phyloP scores from a whole-genome alignment of 1,140 invertebrate genomes.

The Zaprionus inermis region DNA sequence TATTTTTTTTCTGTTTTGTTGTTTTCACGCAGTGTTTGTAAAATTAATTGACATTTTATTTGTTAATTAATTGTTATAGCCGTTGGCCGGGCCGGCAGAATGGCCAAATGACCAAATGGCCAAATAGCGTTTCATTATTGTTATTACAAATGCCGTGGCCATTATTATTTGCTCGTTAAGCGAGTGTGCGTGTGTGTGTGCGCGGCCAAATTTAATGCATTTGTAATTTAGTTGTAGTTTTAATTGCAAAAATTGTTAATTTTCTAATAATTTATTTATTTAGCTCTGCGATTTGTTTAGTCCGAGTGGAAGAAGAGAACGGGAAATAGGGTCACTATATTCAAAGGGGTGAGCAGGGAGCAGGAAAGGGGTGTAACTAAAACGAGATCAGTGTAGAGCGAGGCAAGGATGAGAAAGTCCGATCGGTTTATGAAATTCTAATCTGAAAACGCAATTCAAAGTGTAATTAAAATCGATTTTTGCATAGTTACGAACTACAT shows the following conservation, averaged over 20 bases:
- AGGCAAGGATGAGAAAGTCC: background rate
- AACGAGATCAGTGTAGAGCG: background rate
- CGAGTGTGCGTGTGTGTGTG: background rate
- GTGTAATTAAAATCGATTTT: background rate
- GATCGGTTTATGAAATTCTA: too few relatives aligned
- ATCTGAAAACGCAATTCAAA: background rate
- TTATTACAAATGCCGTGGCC: slow-evolving; percentile 80
- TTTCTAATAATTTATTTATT: slow-evolving; percentile 79
- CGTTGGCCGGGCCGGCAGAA: slow-evolving; percentile 47
- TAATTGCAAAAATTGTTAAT: slow-evolving; percentile 80
- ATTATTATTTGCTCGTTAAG: slow-evolving; percentile 82
- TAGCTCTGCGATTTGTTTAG: slow-evolving; percentile 20
- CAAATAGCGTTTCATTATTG: slow-evolving; percentile 81
- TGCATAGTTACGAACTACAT: slow-evolving; percentile 18
- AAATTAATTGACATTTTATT: slow-evolving; percentile 83
- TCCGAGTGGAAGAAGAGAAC: background rate
- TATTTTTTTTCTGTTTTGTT: slow-evolving; percentile 44
- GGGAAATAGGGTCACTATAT: background rate
- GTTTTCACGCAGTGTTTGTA: slow-evolving; percentile 70
- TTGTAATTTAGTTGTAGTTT: slow-evolving; percentile 83
- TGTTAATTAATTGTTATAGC: slow-evolving; percentile 83
- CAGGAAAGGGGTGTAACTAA: background rate
- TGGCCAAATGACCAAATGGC: slow-evolving; percentile 61
- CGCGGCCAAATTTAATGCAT: slow-evolving; percentile 64
- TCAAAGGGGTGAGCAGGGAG: background rate